phyloP scores from a whole-genome alignment of 2,797 vertebrate genomes.

The Cyprinodon diabolis region DNA sequence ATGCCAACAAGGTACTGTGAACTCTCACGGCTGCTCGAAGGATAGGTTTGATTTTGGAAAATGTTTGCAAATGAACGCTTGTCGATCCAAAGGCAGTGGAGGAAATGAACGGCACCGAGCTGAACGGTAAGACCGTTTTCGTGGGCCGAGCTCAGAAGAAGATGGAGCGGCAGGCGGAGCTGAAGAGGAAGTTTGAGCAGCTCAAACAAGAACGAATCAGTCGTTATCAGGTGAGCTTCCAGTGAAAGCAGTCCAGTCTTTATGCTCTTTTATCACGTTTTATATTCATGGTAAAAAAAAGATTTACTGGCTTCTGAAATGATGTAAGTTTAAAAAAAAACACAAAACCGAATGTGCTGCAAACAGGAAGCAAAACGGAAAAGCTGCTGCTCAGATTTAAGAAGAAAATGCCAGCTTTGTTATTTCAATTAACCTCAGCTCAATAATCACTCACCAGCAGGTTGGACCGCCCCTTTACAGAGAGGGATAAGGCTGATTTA shows the following conservation, averaged over 20 bases:
- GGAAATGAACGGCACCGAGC: conserved; percentile 96
- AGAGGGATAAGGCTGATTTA: background rate
- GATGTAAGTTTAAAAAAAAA: too few relatives aligned
- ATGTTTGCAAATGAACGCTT: conserved; percentile 14
- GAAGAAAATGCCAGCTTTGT: background rate
- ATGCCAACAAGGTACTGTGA: conserved; percentile 91
- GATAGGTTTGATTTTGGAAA: conserved; percentile 6
- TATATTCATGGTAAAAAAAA: background rate
- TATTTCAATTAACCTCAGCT: background rate
- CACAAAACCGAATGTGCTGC: background rate
- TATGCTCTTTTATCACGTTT: background rate
- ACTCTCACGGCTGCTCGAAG: background rate
- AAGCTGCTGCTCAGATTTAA: background rate
- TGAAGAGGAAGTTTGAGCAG: conserved; percentile 95
- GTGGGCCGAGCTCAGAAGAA: conserved; percentile 98
- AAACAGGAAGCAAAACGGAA: background rate
- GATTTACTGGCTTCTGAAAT: background rate
- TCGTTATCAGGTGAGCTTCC: conserved; percentile 89
- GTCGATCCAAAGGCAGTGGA: conserved; percentile 88
- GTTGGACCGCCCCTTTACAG: background rate
- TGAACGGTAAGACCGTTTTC: conserved; percentile 94
- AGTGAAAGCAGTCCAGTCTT: background rate
- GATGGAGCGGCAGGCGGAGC: conserved; percentile 95
- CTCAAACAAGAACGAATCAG: conserved; percentile 98
- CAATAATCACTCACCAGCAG: background rate